Conservation (phyloP, 2,797 vertebrate species). For the Eulemur mongoz region DNA sequence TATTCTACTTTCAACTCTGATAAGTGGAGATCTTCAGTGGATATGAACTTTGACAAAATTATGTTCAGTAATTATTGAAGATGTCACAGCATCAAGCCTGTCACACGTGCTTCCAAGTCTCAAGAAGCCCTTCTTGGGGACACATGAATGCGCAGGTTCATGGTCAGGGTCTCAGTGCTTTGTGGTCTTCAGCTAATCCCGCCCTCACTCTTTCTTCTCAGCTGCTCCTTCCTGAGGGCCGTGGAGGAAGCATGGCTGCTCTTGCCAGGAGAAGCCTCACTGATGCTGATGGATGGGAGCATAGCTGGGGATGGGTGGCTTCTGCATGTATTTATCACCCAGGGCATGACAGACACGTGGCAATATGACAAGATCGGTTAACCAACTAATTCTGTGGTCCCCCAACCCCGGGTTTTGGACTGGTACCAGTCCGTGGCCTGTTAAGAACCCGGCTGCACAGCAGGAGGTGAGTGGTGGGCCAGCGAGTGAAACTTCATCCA, state of each 20-base stretch:
- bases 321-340: neutral
- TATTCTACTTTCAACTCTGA: neutral
- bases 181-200: neutral
- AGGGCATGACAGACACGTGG: neutral
- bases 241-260: neutral
- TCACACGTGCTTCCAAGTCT: neutral
- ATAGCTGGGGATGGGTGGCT: neutral
- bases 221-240: neutral
- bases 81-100: neutral
- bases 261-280: neutral
- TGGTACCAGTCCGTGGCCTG: too few species aligned
- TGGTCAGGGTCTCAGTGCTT: neutral
- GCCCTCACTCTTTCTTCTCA: neutral
- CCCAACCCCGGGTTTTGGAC: too few species aligned
- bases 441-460: too few species aligned
- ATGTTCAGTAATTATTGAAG: neutral
- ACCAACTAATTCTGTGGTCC: neutral
- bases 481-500: too few species aligned
- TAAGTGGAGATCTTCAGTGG: neutral
- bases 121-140: neutral
- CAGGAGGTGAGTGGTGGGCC: too few species aligned
- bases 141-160: neutral
- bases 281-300: neutral
- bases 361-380: neutral
- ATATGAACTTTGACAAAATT: neutral